Conservation (phyloP, 2,888 invertebrate species). For the Theretra japonica region DNA sequence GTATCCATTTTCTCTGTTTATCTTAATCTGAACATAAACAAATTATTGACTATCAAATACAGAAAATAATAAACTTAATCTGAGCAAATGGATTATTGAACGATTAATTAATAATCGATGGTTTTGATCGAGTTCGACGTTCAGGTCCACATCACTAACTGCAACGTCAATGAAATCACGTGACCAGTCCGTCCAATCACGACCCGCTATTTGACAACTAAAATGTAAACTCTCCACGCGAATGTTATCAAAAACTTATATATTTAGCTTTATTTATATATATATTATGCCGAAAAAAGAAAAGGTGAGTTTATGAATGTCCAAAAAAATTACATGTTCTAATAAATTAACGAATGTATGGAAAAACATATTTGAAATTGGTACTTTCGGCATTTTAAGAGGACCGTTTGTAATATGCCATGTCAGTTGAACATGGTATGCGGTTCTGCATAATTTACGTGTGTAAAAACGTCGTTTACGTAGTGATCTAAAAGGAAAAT, state of each 20-base stretch:
- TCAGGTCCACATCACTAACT: conserved; percentile 48
- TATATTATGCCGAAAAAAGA: conserved; percentile 68
- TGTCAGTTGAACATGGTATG: conserved; percentile 77
- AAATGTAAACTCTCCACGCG: conserved; percentile 65
- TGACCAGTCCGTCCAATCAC: conserved; percentile 60
- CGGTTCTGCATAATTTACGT: conserved; percentile 74
- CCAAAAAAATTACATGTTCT: conserved; percentile 37
- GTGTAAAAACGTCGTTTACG: conserved; percentile 63
- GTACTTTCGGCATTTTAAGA: conserved; percentile 68
- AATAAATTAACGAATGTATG: conserved; percentile 32
- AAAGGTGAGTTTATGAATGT: conserved; percentile 61
- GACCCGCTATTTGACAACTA: conserved; percentile 52
- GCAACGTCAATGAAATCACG: conserved; percentile 68
- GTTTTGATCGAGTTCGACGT: background rate
- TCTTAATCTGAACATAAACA: too few species aligned
- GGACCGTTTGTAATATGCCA: conserved; percentile 66
- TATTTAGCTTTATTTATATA: conserved; percentile 55
- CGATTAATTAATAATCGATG: background rate
- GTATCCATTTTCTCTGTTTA: too few species aligned
- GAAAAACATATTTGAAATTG: conserved; percentile 49
- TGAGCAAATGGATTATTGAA: background rate
- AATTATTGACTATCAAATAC: too few species aligned
- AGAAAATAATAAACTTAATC: too few species aligned
- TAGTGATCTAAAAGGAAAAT: conserved; percentile 60
- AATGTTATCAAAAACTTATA: conserved; percentile 63